Conservation (phyloP, 2,888 invertebrate species). For the Nipponacmea schrenckii region DNA sequence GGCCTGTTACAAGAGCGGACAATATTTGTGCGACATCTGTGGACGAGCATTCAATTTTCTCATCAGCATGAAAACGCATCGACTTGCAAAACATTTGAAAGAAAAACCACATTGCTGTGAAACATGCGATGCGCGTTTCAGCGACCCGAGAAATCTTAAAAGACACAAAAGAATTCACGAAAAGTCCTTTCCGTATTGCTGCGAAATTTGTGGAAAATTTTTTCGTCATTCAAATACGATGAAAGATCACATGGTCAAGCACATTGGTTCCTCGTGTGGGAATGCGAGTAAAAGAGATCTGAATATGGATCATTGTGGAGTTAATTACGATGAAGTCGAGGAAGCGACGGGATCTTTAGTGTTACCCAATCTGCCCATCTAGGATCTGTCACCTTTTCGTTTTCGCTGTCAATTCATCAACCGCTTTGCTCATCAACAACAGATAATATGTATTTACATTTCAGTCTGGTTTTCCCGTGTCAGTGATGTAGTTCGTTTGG, state of each 20-base stretch:
- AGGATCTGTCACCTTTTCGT: too few relatives aligned
- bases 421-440: too few relatives aligned
- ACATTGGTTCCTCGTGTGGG: constrained; percentile 9
- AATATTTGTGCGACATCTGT: constrained; percentile 50
- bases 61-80: constrained; percentile 38
- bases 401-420: too few relatives aligned
- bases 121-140: constrained; percentile 45
- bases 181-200: constrained; percentile 47
- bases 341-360: background rate
- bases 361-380: too few relatives aligned
- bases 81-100: constrained; percentile 31
- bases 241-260: constrained; percentile 43
- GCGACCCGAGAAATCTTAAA: constrained; percentile 50
- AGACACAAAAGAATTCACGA: constrained; percentile 52
- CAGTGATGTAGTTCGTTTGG: too few relatives aligned
- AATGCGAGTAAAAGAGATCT: too few relatives aligned
- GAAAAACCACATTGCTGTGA: constrained; percentile 42
- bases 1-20: constrained; percentile 41
- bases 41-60: constrained; percentile 48
- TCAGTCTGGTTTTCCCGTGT: too few relatives aligned
- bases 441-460: too few relatives aligned
- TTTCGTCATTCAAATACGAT: constrained; percentile 53
- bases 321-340: too few relatives aligned
- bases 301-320: too few relatives aligned
- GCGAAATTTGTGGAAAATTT: constrained; percentile 46